Conservation (phyloP, 2,888 invertebrate species). For the Neoascia interrupta region DNA sequence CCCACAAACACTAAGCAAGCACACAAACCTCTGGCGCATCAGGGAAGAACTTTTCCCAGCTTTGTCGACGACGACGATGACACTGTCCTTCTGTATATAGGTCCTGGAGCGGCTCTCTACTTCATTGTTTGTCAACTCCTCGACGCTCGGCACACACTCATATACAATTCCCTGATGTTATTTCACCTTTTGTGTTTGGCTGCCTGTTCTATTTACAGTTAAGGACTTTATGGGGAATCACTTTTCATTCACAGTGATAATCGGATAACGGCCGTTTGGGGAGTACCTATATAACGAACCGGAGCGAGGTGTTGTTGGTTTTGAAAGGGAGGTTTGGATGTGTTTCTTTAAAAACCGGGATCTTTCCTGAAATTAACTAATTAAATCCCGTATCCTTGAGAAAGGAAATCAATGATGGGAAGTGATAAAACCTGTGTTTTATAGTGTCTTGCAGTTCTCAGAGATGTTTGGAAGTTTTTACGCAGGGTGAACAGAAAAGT, state of each 20-base stretch:
- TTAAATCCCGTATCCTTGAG: conserved; percentile 34
- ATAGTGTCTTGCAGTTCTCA: conserved; percentile 19
- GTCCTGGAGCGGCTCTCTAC: conserved; percentile 16
- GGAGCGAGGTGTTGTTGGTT: background rate
- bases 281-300: background rate
- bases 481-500: too few species aligned
- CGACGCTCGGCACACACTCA: conserved; percentile 15
- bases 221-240: conserved; percentile 66
- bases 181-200: conserved; percentile 60
- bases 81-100: conserved; percentile 11
- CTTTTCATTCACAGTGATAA: conserved; percentile 63
- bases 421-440: conserved; percentile 19
- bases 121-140: conserved; percentile 62
- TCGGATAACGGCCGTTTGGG: conserved; percentile 57
- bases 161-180: conserved; percentile 59
- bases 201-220: conserved; percentile 63
- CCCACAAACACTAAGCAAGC: too few species aligned
- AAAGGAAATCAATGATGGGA: conserved; percentile 7
- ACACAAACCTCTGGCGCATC: too few species aligned
- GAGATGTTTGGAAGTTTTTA: background rate
- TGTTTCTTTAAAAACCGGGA: too few species aligned
- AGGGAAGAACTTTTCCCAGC: too few species aligned
- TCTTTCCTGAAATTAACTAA: conserved; percentile 53
- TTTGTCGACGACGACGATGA: conserved; percentile 8
- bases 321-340: too few species aligned